Base-by-base conservation (phyloP, 2,888 invertebrate species). In the Erynnis tages region DNA sequence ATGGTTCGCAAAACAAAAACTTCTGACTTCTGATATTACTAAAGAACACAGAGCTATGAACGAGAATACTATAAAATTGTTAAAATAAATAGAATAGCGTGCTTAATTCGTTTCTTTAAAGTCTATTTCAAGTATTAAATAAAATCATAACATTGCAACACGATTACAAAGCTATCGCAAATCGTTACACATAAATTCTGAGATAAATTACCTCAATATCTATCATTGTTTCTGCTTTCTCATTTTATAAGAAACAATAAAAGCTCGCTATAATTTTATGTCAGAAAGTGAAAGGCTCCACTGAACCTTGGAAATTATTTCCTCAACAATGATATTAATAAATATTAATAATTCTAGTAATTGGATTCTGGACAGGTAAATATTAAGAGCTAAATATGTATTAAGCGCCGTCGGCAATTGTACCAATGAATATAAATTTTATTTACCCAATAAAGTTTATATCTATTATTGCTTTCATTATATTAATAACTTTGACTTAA, bases 361-460 rank as follows among this genome's bases (percentile, higher is more conserved):
- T 34, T 34, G 34, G 16, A 35, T 35, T 34, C 34, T 16, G 8
- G 48, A 32, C 30, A 48, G 38, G 30, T 48, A 48, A 38, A 48
- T 47, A 40, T 40, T 40, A 45, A 14, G 14, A 45, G 44, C 21
- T 5, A 7, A 8, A 14, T 14, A n/a, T n/a, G n/a, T n/a, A n/a
- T n/a, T n/a, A n/a, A n/a, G n/a, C n/a, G n/a, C n/a, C n/a, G n/a
- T n/a, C n/a, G n/a, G 23, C 38, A 32, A 48, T 40, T 32, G 30
- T 29, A 32, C n/a, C n/a, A 48, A 40, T 40, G 38, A 32, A 16
- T 14, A 19, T 30, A 48, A 48, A 38, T 38, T 48, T 48, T 14
- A 45, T 34, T 45, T 34, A 21, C 14, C 27, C 21, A 14, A 23
- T 21, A n/a, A 45, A 45, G 6, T 45, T 45, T 23, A 34, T 45